These are phyloP conservation scores for Sciaenops ocellatus DNA, from an alignment of 2,797 vertebrate genomes.

Conservation along the genomic window DNA sequence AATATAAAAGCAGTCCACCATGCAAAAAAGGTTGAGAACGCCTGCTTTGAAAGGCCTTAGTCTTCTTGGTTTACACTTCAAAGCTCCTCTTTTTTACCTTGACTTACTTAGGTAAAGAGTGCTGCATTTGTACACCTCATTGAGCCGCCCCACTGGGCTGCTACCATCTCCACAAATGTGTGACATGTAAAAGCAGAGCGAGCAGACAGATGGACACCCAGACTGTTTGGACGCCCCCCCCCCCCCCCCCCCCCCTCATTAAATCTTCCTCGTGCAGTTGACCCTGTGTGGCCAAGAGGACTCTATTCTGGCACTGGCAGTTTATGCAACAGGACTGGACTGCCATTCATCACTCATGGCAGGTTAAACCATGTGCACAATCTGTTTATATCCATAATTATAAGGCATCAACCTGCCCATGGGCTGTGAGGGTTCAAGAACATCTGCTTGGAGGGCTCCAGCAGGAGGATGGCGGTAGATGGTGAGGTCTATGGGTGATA, in stretches of 20 bases:
- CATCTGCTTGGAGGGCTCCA: constrained; percentile 72
- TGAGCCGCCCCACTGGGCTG: constrained; percentile 6
- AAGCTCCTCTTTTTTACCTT: constrained; percentile 11
- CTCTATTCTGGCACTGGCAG: constrained; percentile 62
- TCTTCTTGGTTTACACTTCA: background rate
- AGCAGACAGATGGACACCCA: constrained; percentile 74
- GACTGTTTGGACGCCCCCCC: constrained; percentile 61
- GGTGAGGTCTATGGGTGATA: constrained; percentile 50
- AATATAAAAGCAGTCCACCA: background rate
- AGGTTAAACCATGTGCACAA: constrained; percentile 80
- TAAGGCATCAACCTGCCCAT: constrained; percentile 64
- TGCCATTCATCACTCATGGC: constrained; percentile 80
- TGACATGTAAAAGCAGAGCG: constrained; percentile 52
- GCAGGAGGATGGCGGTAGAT: constrained; percentile 32
- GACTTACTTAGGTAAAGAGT: constrained; percentile 12
- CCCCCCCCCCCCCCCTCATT: constrained; percentile 68
- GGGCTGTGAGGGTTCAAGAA: constrained; percentile 63
- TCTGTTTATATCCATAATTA: constrained; percentile 85
- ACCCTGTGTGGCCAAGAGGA: constrained; percentile 66
- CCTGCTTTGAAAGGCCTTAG: background rate
- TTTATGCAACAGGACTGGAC: constrained; percentile 64
- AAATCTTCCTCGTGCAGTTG: constrained; percentile 70
- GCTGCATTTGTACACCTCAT: constrained; percentile 24
- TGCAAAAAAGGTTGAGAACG: background rate
- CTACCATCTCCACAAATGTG: constrained; percentile 33